Evolutionary conservation across 1,140 invertebrate genomes (phyloP).

Genomic region (Uloborus diversus): DNA sequence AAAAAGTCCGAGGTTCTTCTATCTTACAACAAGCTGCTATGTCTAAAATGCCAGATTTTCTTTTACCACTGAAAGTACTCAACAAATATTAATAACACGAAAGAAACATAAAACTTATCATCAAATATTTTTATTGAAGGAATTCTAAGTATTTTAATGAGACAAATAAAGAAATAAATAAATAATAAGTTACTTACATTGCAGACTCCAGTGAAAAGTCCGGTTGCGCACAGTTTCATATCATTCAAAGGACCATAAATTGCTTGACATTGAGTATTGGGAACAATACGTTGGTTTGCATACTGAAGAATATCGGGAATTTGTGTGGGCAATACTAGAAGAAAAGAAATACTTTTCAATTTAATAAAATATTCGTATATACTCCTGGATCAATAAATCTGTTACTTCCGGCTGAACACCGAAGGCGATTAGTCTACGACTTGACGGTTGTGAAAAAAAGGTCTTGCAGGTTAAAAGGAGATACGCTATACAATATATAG

Average conservation of each 20-base stretch:
- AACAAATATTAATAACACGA: not conserved
- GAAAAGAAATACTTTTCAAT: too few species aligned
- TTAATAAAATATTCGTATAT: too few species aligned
- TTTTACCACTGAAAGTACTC: not conserved
- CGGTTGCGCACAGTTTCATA: not conserved
- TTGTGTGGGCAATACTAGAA: too few species aligned
- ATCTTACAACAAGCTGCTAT: not conserved
- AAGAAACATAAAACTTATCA: not conserved
- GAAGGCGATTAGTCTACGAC: too few species aligned
- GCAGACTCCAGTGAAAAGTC: not conserved
- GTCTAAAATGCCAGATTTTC: not conserved
- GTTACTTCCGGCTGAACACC: too few species aligned
- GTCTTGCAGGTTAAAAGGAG: too few species aligned
- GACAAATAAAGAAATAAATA: not conserved
- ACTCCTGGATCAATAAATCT: too few species aligned
- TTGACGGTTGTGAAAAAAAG: too few species aligned
- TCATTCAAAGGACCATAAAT: not conserved
- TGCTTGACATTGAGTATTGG: not conserved
- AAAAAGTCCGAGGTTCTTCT: not conserved
- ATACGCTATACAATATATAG: too few species aligned
- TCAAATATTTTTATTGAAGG: not conserved
- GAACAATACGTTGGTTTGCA: not conserved
- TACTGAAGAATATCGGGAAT: conserved; percentile 2
- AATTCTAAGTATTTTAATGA: too few species aligned
- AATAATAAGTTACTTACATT: not conserved